A percentile compares a stretch with the other conserved stretches of the same genome.
Evolutionary conservation across 2,797 vertebrate genomes (phyloP).

Genomic region (Rhadinocentrus ornatus): DNA sequence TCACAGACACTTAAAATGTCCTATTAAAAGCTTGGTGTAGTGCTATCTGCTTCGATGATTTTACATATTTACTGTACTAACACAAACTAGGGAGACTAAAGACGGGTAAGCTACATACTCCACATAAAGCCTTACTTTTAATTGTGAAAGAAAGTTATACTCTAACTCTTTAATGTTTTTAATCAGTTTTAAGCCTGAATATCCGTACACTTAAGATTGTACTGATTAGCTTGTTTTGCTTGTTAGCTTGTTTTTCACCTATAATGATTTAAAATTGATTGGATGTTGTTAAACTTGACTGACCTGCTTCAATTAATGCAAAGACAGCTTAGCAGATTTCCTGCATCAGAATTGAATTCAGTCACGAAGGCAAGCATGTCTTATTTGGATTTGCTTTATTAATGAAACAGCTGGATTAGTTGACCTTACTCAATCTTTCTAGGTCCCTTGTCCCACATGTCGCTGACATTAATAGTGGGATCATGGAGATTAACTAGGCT

Average conservation of each 20-base stretch:
- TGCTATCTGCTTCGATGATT: no score
- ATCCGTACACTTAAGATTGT: no score
- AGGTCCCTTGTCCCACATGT: background rate
- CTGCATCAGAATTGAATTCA: background rate
- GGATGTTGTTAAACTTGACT: background rate
- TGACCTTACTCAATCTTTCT: background rate
- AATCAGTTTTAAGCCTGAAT: no score
- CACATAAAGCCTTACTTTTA: no score
- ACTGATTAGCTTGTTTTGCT: background rate
- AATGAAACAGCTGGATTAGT: background rate
- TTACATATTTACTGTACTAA: no score
- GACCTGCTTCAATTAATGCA: background rate
- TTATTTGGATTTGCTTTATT: background rate
- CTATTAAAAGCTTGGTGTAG: no score
- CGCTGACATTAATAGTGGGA: background rate
- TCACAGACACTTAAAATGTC: no score
- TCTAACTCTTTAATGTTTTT: no score
- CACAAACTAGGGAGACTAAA: no score
- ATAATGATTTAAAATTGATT: background rate
- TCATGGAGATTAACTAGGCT: background rate
- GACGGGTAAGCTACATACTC: no score
- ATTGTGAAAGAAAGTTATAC: no score
- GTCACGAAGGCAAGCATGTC: background rate
- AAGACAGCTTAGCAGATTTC: no score
- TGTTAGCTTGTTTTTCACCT: background rate